phyloP scores from a whole-genome alignment of 2,797 vertebrate species.

The Cossypha dichroa region DNA sequence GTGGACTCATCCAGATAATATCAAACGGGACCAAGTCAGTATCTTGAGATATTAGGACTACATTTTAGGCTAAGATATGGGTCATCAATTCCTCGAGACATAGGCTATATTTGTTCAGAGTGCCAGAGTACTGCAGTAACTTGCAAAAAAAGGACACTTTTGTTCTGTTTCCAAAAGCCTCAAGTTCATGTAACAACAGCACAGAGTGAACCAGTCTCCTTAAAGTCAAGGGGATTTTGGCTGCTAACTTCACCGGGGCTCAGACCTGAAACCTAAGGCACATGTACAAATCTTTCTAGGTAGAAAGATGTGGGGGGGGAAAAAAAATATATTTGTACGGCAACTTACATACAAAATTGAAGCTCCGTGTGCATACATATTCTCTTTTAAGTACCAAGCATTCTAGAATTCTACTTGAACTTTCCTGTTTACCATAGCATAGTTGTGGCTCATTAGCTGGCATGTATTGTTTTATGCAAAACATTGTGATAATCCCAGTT shows the following conservation, averaged over 20 bases:
- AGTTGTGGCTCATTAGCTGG: neutral
- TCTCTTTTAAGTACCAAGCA: neutral
- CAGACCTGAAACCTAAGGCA: neutral
- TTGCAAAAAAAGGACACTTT: neutral
- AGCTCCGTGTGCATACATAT: rapidly evolving
- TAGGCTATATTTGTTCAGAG: neutral
- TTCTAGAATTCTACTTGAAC: neutral
- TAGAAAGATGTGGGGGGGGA: neutral
- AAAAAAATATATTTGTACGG: neutral
- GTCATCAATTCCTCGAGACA: neutral
- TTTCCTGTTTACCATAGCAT: neutral
- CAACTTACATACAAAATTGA: neutral
- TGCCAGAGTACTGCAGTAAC: neutral
- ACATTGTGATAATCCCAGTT: neutral
- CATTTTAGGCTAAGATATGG: neutral
- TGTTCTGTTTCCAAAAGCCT: neutral
- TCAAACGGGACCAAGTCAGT: neutral
- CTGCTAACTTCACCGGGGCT: neutral
- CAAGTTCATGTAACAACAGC: neutral
- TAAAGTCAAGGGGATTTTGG: neutral
- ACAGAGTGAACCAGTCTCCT: neutral
- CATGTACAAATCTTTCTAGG: neutral
- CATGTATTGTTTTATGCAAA: neutral
- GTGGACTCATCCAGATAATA: neutral
- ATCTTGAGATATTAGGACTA: neutral